Base-by-base conservation (phyloP, 2,888 invertebrate species). In the Hirtodrosophila histrioides region DNA sequence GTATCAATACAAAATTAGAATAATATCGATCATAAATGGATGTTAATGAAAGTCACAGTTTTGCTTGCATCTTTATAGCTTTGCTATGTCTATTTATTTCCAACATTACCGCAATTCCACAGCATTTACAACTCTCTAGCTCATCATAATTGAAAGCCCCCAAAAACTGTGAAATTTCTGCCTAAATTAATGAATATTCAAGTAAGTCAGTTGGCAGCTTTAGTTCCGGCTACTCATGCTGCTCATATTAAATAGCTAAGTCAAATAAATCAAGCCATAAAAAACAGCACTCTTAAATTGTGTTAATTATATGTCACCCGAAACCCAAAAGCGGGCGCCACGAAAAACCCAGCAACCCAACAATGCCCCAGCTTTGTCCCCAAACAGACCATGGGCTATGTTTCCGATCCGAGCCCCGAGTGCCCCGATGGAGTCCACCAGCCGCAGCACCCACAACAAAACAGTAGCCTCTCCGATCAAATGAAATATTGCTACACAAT, bases 401-500 rank as follows among this genome's bases (percentile, higher is more conserved):
- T 86, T 24, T 55, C 29, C 24, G 24, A 39, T 27, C 7, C 31
- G 7, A 46, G 31, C 5, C n/a, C 11, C 29, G 23, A 36, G 35
- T 29, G 17, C 31, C 44, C 31, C 8, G 40, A 3, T 4, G 5
- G 9, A n/a, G 4, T 5, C 10, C 17, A 8, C 35, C n/a, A 44
- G 53, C 57, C 10, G 37, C n/a, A 44, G 53, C 57, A 58, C 54
- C 60, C 46, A 65, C 82, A 66, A 77, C 53, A 80, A 17, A 77
- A 86, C 88, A 60, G 88, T 82, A 82, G 88, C 87, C 62, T 76
- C 80, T 76, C 44, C 87, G 78, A 88, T 81, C 87, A 82, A 86
- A 65, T 67, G 75, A 87, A 85, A 87, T 88, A 74, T 88, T 86
- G 88, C 88, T 82, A 82, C 87, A 88, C 88, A 78, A 88, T 88